A percentile compares a stretch with the other conserved stretches of the same genome.
Conservation (phyloP, 1,140 invertebrate genomes). For the Euura saliciscinereae region DNA sequence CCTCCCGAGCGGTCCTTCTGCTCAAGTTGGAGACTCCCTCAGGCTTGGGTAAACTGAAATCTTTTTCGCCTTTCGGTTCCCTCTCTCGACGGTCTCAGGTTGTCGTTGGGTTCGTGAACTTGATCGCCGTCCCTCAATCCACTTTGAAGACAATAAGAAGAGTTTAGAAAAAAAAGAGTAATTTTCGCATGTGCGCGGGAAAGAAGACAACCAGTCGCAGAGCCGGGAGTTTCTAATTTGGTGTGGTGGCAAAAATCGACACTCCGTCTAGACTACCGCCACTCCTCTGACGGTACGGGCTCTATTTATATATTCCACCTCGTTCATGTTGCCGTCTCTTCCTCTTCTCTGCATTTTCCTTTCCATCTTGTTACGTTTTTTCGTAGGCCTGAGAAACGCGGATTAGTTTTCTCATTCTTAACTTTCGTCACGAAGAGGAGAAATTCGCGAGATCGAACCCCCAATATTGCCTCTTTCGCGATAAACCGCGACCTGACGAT, state of each 20-base stretch:
- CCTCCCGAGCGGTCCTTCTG: background rate
- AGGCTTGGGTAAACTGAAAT: too few relatives aligned
- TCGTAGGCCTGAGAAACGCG: conserved; percentile 23
- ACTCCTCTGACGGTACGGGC: conserved; percentile 36
- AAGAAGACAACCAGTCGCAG: conserved; percentile 14
- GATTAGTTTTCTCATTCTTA: background rate
- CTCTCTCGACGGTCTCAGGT: background rate
- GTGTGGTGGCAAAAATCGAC: conserved; percentile 58
- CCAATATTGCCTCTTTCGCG: background rate
- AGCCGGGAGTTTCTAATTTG: conserved; percentile 54
- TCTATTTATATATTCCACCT: conserved; percentile 59
- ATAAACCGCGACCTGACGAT: background rate
- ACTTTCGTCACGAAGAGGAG: too few relatives aligned
- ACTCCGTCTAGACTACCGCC: conserved; percentile 58
- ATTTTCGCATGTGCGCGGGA: conserved; percentile 1
- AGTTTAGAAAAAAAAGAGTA: too few relatives aligned
- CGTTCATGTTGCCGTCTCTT: conserved; percentile 45
- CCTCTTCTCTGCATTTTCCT: conserved; percentile 49
- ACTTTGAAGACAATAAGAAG: background rate
- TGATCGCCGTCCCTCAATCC: background rate
- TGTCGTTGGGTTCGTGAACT: conserved; percentile 5
- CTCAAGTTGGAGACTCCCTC: background rate
- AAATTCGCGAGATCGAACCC: background rate
- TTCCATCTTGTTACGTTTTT: conserved; percentile 57
- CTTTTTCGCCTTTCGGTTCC: background rate